Percentiles rank a stretch among this genome's conserved stretches.
phyloP scores from a whole-genome alignment of 2,113 vertebrate species.

The Eulemur macaco region DNA sequence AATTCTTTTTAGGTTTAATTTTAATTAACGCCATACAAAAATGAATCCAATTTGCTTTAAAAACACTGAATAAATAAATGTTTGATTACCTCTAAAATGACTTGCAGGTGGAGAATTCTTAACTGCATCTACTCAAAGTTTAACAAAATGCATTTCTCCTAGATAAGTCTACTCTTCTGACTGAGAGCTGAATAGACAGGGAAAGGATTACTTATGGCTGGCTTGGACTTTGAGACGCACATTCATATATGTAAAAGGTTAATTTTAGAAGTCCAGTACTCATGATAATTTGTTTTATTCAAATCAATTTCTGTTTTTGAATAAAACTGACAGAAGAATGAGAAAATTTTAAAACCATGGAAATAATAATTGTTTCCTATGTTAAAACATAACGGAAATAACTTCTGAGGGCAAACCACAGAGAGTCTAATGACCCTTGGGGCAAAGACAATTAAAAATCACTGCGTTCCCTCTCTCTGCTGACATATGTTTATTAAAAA shows the following conservation, averaged over 20 bases:
- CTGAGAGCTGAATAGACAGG: background rate
- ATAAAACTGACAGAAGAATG: background rate
- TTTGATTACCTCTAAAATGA: background rate
- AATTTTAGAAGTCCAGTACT: background rate
- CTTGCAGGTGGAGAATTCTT: background rate
- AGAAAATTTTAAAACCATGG: background rate
- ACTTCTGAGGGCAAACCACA: background rate
- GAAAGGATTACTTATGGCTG: background rate
- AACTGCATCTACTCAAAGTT: background rate
- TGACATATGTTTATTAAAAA: no score
- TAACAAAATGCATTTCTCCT: background rate
- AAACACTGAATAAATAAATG: conserved; percentile 7
- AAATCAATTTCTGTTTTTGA: background rate
- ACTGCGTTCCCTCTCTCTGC: no score
- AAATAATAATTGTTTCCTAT: background rate
- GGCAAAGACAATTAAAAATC: background rate
- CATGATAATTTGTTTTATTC: background rate
- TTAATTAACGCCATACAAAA: conserved; percentile 44
- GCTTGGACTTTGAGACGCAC: background rate
- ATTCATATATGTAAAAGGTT: background rate
- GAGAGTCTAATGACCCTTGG: background rate
- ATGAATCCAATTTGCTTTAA: conserved; percentile 22
- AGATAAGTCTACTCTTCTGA: background rate
- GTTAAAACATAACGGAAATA: background rate
- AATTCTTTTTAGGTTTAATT: conserved; percentile 20